Evolutionary conservation across 2,888 invertebrate species (phyloP).

Genomic region (Entomobrya proxima): DNA sequence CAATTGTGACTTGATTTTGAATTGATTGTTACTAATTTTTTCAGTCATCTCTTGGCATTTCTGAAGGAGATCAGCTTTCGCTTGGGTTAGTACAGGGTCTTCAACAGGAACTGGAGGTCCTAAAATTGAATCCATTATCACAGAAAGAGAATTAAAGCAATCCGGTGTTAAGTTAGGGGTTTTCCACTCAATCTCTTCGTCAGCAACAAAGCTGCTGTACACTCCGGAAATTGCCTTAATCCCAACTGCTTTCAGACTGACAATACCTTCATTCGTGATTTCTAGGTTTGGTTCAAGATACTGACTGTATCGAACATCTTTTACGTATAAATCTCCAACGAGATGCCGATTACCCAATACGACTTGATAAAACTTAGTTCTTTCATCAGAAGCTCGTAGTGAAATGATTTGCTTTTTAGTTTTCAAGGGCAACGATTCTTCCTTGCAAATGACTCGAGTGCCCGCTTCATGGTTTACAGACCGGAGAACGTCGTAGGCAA

Average conservation of each 20-base stretch:
- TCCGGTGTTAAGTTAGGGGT: not conserved
- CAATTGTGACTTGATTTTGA: not conserved
- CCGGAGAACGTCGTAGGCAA: not conserved
- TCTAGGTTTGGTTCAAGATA: not conserved
- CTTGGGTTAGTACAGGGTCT: no score
- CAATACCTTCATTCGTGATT: not conserved
- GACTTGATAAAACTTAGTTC: not conserved
- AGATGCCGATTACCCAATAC: not conserved
- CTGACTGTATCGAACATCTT: not conserved
- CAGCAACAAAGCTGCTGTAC: not conserved
- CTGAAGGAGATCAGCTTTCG: not conserved
- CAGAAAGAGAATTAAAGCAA: not conserved
- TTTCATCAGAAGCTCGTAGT: not conserved
- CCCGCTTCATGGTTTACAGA: not conserved
- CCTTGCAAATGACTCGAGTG: not conserved
- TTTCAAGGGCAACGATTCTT: not conserved
- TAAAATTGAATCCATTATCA: not conserved
- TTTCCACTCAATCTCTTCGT: not conserved
- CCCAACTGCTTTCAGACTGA: not conserved
- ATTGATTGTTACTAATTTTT: not conserved
- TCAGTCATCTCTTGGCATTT: not conserved
- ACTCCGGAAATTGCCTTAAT: not conserved
- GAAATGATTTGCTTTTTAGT: not conserved
- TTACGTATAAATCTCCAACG: not conserved
- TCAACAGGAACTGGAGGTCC: no score